Evolutionary conservation across 1,140 invertebrate species (phyloP).

Genomic region (Eriosoma lanigerum): DNA sequence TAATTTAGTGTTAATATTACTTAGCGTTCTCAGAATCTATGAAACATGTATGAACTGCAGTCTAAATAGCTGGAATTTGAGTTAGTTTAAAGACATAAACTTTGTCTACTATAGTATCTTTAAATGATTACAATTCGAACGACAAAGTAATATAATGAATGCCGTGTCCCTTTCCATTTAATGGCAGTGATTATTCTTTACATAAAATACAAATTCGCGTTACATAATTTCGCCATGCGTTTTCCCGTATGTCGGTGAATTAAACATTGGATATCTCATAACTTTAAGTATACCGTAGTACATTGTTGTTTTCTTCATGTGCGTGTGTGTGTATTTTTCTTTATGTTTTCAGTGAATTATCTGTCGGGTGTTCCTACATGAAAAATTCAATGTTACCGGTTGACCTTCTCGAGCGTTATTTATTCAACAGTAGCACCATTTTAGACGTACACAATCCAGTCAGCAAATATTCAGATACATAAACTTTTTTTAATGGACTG

Average conservation of each 20-base stretch:
- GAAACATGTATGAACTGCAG: not conserved
- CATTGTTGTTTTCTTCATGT: too few species aligned
- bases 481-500: not conserved
- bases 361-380: not conserved
- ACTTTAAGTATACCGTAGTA: not conserved
- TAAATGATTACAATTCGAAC: constrained; percentile 6
- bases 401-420: constrained; percentile 1
- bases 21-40: not conserved
- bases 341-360: not conserved
- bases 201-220: not conserved
- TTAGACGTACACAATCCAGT: not conserved
- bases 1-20: not conserved
- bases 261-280: constrained; percentile 9
- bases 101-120: not conserved
- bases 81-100: not conserved
- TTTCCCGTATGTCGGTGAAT: not conserved
- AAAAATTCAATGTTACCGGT: constrained; percentile 5
- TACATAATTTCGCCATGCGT: not conserved
- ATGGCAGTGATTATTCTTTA: not conserved
- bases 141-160: not conserved
- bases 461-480: not conserved
- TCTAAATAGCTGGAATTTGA: constrained; percentile 2
- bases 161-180: not conserved
- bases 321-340: too few species aligned
- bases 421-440: constrained; percentile 7